These are phyloP conservation scores for Diplazon laetatorius DNA, from an alignment of 2,888 invertebrate genomes.

Conservation along the genomic window DNA sequence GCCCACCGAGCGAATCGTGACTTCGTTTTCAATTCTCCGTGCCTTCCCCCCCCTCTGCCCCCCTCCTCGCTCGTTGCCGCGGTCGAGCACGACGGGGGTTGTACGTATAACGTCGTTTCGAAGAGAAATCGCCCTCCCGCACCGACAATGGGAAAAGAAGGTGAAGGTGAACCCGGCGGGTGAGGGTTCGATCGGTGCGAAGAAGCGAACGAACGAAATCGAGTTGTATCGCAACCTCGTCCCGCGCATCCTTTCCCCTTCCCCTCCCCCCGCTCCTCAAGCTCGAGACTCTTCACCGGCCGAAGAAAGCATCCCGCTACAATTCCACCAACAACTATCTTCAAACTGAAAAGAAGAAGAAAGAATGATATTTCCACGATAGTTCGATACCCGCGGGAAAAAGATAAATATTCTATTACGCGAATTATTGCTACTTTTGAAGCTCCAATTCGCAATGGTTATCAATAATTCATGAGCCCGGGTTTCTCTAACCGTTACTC, in stretches of 20 bases:
- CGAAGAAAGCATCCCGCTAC: not conserved
- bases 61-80: not conserved
- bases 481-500: slow-evolving; percentile 18
- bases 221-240: slow-evolving; percentile 26
- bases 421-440: slow-evolving; percentile 50
- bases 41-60: too few species aligned
- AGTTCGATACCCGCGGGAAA: slow-evolving; percentile 17
- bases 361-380: slow-evolving; percentile 31
- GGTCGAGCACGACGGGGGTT: slow-evolving; percentile 40
- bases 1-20: slow-evolving; percentile 71
- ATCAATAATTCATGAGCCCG: slow-evolving; percentile 47
- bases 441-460: slow-evolving; percentile 49
- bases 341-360: slow-evolving; percentile 2
- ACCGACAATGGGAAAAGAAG: slow-evolving; percentile 72
- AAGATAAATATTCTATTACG: slow-evolving; percentile 49
- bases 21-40: slow-evolving; percentile 75
- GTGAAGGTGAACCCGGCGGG: slow-evolving; percentile 41
- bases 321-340: slow-evolving; percentile 25
- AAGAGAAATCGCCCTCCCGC: slow-evolving; percentile 75
- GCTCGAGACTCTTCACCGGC: not conserved
- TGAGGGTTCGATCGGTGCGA: slow-evolving; percentile 28
- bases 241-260: not conserved
- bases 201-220: slow-evolving; percentile 17
- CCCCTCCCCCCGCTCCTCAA: not conserved
- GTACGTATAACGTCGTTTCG: slow-evolving; percentile 73